Percentiles rank a stretch among this genome's conserved stretches.
Conservation (phyloP, 2,797 vertebrate species). For the Tachyglossus aculeatus region DNA sequence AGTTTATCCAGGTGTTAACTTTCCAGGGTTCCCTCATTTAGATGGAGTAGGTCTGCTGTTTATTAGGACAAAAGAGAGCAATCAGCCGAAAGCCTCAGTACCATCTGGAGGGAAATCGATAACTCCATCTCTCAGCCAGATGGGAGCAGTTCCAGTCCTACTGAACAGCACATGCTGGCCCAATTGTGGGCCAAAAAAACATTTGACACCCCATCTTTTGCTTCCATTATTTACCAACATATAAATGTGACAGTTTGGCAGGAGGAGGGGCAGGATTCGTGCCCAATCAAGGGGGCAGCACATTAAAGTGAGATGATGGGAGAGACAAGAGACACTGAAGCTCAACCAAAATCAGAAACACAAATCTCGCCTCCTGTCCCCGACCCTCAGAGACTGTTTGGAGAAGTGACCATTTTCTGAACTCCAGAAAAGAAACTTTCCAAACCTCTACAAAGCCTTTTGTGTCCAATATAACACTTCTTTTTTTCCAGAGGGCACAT, state of each 20-base stretch:
- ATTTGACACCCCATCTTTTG: not conserved
- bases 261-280: rapidly evolving
- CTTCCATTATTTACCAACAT: not conserved
- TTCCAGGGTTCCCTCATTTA: conserved; percentile 22
- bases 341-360: not conserved
- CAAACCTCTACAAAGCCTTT: not conserved
- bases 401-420: not conserved
- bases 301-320: rapidly evolving
- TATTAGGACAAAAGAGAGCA: conserved; percentile 30
- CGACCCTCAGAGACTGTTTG: not conserved
- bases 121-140: conserved; percentile 39
- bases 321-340: not conserved
- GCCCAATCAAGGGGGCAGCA: not conserved
- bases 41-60: conserved; percentile 6
- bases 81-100: conserved; percentile 27
- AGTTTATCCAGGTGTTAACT: conserved; percentile 41
- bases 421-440: not conserved
- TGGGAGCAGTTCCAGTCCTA: conserved; percentile 27
- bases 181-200: not conserved
- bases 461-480: not conserved
- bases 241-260: no score
- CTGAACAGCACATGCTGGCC: not conserved
- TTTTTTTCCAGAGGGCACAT: no score
- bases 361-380: not conserved
- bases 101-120: conserved; percentile 48